These are phyloP conservation scores for Drosophila austrosaltans DNA, from an alignment of 2,888 invertebrate genomes.

Conservation along the genomic window DNA sequence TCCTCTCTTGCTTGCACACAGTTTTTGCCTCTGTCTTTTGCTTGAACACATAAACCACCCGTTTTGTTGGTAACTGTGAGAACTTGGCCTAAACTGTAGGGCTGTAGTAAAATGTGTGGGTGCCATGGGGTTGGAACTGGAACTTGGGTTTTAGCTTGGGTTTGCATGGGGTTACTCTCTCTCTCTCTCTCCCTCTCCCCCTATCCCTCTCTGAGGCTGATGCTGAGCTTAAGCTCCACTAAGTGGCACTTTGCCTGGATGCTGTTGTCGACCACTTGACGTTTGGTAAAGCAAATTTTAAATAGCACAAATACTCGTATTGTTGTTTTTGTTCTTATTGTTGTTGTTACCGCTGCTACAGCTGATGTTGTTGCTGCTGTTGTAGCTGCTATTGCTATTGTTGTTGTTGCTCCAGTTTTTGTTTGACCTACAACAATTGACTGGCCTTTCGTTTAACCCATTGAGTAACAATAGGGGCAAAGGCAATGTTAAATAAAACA, in stretches of 20 bases:
- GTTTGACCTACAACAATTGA: slow-evolving; percentile 70
- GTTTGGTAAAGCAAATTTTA: slow-evolving; percentile 69
- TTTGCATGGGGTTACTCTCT: slow-evolving; percentile 15
- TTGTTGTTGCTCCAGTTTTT: slow-evolving; percentile 62
- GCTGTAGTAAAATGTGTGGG: slow-evolving; percentile 19
- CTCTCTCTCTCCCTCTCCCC: no score
- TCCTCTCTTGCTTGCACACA: background rate
- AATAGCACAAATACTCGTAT: slow-evolving; percentile 70
- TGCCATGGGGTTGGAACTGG: background rate
- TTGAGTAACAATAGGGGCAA: slow-evolving; percentile 27
- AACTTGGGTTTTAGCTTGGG: background rate
- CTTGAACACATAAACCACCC: slow-evolving; percentile 13
- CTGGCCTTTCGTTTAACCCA: slow-evolving; percentile 52
- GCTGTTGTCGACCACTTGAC: slow-evolving; percentile 71
- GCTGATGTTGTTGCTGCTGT: slow-evolving; percentile 35
- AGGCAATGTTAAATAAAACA: slow-evolving; percentile 1
- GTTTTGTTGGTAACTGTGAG: slow-evolving; percentile 9
- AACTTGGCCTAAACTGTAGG: background rate
- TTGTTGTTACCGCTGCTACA: slow-evolving; percentile 21
- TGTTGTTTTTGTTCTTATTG: slow-evolving; percentile 46
- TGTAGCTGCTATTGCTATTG: slow-evolving; percentile 17
- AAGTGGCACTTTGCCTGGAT: slow-evolving; percentile 68
- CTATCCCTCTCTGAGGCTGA: slow-evolving; percentile 4
- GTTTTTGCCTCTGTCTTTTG: slow-evolving; percentile 2
- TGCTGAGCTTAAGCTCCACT: slow-evolving; percentile 59